These are phyloP conservation scores for Bellardia pandia DNA, from an alignment of 2,888 invertebrate genomes.

Conservation along the genomic window DNA sequence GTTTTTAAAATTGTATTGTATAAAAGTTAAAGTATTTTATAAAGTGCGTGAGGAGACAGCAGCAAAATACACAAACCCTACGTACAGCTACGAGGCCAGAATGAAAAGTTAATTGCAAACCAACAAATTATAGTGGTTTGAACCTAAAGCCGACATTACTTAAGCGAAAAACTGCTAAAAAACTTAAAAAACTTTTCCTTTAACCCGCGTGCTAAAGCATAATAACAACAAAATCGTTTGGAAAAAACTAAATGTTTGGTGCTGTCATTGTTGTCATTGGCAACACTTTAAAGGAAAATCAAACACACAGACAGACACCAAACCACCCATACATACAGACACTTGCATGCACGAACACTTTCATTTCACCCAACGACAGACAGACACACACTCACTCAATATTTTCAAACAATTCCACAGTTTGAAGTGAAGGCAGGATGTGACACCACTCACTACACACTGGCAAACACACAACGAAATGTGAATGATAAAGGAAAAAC, in stretches of 20 bases:
- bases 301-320: slow-evolving; percentile 38
- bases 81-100: neutral
- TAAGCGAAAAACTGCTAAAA: too few species aligned
- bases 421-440: slow-evolving; percentile 57
- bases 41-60: neutral
- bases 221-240: neutral
- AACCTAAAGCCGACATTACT: neutral
- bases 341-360: slow-evolving; percentile 50
- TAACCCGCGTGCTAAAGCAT: too few species aligned
- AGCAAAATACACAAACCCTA: neutral
- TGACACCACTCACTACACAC: slow-evolving; percentile 47
- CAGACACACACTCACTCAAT: slow-evolving; percentile 14
- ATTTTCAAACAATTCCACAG: slow-evolving; percentile 47
- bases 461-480: slow-evolving; percentile 31
- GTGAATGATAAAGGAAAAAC: slow-evolving; percentile 23
- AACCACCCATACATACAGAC: slow-evolving; percentile 40
- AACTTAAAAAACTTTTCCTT: neutral
- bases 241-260: slow-evolving; percentile 60
- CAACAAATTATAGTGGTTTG: neutral
- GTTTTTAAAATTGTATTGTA: slow-evolving; percentile 2
- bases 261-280: slow-evolving; percentile 72
- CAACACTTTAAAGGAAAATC: slow-evolving; percentile 67
- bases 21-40: neutral
- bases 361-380: slow-evolving; percentile 8
- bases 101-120: neutral